phyloP scores from a whole-genome alignment of 2,888 invertebrate species.

The Mimumesa dahlbomi region DNA sequence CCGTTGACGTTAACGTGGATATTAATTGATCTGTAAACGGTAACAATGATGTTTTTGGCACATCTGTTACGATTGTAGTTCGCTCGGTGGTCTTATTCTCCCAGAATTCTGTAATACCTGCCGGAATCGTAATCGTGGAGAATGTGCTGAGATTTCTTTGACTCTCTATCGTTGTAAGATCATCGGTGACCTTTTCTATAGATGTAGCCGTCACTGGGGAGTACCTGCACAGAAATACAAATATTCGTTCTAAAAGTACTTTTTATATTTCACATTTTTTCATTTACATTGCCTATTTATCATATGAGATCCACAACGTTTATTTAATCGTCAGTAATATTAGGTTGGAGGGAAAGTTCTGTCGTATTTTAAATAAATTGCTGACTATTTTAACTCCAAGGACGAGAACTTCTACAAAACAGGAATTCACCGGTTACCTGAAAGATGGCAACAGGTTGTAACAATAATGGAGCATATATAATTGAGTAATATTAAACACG shows the following conservation, averaged over 20 bases:
- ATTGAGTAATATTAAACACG: too few relatives aligned
- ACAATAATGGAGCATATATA: too few relatives aligned
- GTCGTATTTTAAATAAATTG: too few relatives aligned
- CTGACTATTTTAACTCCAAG: too few relatives aligned
- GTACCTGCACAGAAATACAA: constrained; percentile 17
- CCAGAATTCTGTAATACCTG: constrained; percentile 33
- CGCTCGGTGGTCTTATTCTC: constrained; percentile 37
- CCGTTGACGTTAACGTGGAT: too few relatives aligned
- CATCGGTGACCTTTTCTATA: constrained; percentile 9
- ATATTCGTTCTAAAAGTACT: too few relatives aligned
- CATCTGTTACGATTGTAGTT: constrained; percentile 19
- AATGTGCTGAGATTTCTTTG: constrained; percentile 1
- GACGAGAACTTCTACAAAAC: too few relatives aligned
- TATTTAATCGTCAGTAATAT: too few relatives aligned
- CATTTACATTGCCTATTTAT: neutral
- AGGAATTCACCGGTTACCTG: too few relatives aligned
- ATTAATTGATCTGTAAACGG: constrained; percentile 19
- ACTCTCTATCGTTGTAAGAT: neutral
- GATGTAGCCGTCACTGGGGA: constrained; percentile 6
- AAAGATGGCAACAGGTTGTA: too few relatives aligned
- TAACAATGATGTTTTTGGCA: constrained; percentile 25
- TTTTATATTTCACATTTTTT: neutral
- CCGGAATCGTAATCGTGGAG: constrained; percentile 8
- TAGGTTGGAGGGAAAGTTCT: too few relatives aligned
- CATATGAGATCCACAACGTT: too few relatives aligned